These are phyloP conservation scores for Agriopis aurantiaria DNA, from an alignment of 2,888 invertebrate species.

Conservation along the genomic window DNA sequence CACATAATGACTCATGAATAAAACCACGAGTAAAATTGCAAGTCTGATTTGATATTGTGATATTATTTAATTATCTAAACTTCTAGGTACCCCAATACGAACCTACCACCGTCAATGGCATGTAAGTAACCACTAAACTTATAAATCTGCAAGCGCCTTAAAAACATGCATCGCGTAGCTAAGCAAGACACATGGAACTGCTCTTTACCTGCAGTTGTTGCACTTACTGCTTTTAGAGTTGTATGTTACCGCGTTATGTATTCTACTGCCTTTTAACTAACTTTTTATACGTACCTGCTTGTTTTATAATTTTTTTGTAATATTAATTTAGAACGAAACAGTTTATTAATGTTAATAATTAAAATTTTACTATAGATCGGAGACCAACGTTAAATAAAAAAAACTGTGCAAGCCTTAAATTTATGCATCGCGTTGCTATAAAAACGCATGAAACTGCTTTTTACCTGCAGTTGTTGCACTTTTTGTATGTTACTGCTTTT, in stretches of 20 bases:
- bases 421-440: conserved; percentile 59
- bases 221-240: conserved; percentile 8
- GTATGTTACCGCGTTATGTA: background rate
- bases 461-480: conserved; percentile 20
- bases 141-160: conserved; percentile 67
- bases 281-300: background rate
- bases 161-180: conserved; percentile 57
- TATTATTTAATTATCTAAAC: background rate
- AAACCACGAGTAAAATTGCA: too few relatives aligned
- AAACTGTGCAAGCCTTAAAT: conserved; percentile 11
- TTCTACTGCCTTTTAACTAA: background rate
- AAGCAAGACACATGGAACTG: conserved; percentile 71
- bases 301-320: background rate
- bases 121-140: conserved; percentile 51
- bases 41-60: too few relatives aligned
- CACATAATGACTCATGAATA: too few relatives aligned
- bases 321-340: too few relatives aligned
- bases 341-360: too few relatives aligned
- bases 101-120: conserved; percentile 58
- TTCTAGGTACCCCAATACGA: conserved; percentile 47
- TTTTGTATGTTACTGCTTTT: background rate
- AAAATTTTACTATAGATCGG: too few relatives aligned
- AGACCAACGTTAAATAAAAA: too few relatives aligned
- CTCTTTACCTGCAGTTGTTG: conserved; percentile 36
- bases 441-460: conserved; percentile 65